phyloP scores from a whole-genome alignment of 2,113 vertebrate genomes.

The Heteronetta atricapilla region DNA sequence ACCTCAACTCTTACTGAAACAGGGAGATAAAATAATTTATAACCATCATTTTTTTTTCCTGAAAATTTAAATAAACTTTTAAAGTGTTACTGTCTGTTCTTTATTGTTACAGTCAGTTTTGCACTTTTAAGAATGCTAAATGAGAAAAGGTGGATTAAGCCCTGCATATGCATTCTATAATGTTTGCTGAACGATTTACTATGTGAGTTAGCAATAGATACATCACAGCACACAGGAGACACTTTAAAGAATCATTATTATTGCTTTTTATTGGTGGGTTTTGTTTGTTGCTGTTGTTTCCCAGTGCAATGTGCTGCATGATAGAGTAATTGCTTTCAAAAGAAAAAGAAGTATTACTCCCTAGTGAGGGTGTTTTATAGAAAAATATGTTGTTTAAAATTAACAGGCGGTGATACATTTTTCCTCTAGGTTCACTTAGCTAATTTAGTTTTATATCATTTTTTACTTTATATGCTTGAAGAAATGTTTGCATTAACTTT shows the following conservation, averaged over 20 bases:
- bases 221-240: constrained; percentile 24
- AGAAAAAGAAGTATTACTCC: constrained; percentile 36
- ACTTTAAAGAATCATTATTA: constrained; percentile 56
- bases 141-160: not conserved
- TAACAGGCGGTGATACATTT: constrained; percentile 44
- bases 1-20: not conserved
- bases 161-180: not conserved
- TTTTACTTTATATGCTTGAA: constrained; percentile 34
- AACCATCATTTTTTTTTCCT: not conserved
- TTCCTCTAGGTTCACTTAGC: not conserved
- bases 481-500: constrained; percentile 29
- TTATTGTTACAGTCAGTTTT: not conserved
- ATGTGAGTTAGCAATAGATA: constrained; percentile 34
- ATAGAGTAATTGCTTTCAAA: constrained; percentile 50
- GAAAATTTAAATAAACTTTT: not conserved
- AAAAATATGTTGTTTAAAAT: constrained; percentile 43
- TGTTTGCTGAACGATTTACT: constrained; percentile 47
- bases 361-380: not conserved
- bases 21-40: not conserved
- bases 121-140: constrained; percentile 14
- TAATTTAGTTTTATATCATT: constrained; percentile 6
- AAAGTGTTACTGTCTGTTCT: not conserved
- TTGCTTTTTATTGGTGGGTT: constrained; percentile 56
- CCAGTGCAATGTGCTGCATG: not conserved
- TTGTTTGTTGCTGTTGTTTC: not conserved